phyloP scores from a whole-genome alignment of 1,140 invertebrate species.

The Streblospio benedicti region DNA sequence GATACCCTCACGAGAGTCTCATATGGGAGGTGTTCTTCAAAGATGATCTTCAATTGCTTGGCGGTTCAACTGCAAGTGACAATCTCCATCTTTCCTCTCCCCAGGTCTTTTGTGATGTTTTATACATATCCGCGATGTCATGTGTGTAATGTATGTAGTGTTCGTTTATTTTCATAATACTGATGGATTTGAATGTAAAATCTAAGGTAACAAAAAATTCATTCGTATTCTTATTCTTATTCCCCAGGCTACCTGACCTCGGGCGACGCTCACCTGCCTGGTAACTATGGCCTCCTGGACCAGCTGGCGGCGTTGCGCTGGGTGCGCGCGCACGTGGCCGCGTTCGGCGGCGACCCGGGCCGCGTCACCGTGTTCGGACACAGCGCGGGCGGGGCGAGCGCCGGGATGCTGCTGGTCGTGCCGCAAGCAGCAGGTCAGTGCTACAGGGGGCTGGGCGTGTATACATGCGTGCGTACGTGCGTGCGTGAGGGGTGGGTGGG shows the following conservation, averaged over 20 bases:
- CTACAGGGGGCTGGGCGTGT: too few relatives aligned
- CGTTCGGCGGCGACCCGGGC: conserved; percentile 31
- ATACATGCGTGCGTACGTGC: not conserved
- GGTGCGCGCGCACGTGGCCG: conserved; percentile 47
- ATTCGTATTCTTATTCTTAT: not conserved
- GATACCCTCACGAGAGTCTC: too few relatives aligned
- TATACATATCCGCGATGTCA: too few relatives aligned
- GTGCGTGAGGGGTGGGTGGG: too few relatives aligned
- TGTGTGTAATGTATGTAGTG: too few relatives aligned
- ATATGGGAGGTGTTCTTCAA: too few relatives aligned
- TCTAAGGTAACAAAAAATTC: not conserved
- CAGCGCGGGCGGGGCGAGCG: conserved; percentile 26
- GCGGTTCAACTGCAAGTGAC: too few relatives aligned
- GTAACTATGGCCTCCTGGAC: conserved; percentile 60
- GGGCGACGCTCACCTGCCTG: conserved; percentile 76
- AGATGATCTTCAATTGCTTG: too few relatives aligned
- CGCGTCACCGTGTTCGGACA: conserved; percentile 34
- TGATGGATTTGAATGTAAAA: too few relatives aligned
- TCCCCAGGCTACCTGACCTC: conserved; percentile 73
- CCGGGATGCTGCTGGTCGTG: conserved; percentile 5
- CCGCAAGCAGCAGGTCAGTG: not conserved
- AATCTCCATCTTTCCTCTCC: too few relatives aligned
- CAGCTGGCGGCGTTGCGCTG: conserved; percentile 55
- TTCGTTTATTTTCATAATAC: too few relatives aligned
- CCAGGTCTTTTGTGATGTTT: too few relatives aligned